These are phyloP conservation scores for Leiothrix lutea DNA, from an alignment of 2,113 vertebrate genomes.

Conservation along the genomic window DNA sequence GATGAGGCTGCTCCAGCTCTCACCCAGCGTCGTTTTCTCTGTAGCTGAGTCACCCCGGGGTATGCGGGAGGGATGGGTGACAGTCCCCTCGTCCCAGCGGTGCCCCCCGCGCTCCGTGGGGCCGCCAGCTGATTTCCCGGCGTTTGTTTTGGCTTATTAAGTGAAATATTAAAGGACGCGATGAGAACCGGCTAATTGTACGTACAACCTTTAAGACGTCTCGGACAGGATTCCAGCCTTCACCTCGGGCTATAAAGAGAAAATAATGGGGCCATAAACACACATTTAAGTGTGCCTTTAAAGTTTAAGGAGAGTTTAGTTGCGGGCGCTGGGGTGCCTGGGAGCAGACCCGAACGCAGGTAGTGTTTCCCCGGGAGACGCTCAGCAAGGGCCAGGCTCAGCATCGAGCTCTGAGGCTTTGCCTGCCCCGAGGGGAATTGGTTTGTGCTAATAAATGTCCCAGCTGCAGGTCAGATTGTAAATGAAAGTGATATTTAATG, in stretches of 20 bases:
- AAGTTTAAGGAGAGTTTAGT: conserved; percentile 72
- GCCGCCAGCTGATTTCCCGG: background rate
- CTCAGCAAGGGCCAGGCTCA: background rate
- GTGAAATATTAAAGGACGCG: conserved; percentile 42
- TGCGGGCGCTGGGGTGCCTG: conserved; percentile 24
- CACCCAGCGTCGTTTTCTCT: background rate
- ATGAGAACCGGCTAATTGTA: conserved; percentile 60
- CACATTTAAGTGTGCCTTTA: conserved; percentile 66
- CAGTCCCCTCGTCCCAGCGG: rapidly evolving
- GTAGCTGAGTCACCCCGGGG: rapidly evolving
- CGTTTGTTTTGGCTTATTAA: background rate
- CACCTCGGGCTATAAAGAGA: conserved; percentile 68
- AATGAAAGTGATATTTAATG: conserved; percentile 34
- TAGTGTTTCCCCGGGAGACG: background rate
- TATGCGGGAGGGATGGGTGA: background rate
- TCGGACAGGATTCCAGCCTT: conserved; percentile 64
- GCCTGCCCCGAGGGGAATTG: background rate
- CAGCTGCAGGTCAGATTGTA: conserved; percentile 7
- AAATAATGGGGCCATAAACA: conserved; percentile 72
- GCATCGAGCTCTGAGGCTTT: background rate
- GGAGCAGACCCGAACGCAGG: background rate
- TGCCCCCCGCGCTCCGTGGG: rapidly evolving
- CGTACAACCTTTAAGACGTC: conserved; percentile 63
- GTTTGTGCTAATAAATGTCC: conserved; percentile 28
- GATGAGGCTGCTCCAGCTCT: background rate